Conservation (phyloP, 2,797 vertebrate species). For the Cyclopterus lumpus region DNA sequence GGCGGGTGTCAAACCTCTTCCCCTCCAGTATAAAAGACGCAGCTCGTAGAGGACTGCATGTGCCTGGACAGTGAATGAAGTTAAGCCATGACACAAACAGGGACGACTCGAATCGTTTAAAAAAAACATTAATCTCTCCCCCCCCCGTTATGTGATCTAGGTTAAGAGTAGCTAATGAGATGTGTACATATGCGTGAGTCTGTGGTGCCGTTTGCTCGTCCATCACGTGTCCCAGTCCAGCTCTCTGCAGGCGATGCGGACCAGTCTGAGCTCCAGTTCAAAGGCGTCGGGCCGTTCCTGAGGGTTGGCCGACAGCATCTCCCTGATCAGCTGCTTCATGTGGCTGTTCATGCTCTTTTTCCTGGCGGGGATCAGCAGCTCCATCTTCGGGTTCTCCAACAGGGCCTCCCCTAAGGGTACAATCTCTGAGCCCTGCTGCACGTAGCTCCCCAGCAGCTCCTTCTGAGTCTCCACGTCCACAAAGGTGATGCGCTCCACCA, state of each 20-base stretch:
- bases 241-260: constrained; percentile 96
- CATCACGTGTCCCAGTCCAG: constrained; percentile 97
- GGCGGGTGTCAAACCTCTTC: constrained; percentile 44
- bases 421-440: constrained; percentile 91
- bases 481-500: constrained; percentile 97
- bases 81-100: constrained; percentile 37
- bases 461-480: constrained; percentile 95
- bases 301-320: constrained; percentile 97
- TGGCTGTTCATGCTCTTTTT: constrained; percentile 94
- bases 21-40: constrained; percentile 51
- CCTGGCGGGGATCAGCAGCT: constrained; percentile 93
- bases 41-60: constrained; percentile 44
- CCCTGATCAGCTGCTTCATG: constrained; percentile 96
- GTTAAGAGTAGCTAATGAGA: constrained; percentile 40
- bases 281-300: constrained; percentile 95
- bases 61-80: constrained; percentile 47
- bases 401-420: constrained; percentile 95
- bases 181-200: constrained; percentile 57
- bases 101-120: constrained; percentile 25
- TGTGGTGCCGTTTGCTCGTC: not conserved
- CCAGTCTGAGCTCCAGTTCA: constrained; percentile 93
- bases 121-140: constrained; percentile 17
- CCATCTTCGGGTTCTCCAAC: constrained; percentile 96
- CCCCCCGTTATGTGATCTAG: constrained; percentile 20
- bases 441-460: constrained; percentile 94